phyloP scores from a whole-genome alignment of 2,113 vertebrate genomes.

The Notarius quadriscutis region DNA sequence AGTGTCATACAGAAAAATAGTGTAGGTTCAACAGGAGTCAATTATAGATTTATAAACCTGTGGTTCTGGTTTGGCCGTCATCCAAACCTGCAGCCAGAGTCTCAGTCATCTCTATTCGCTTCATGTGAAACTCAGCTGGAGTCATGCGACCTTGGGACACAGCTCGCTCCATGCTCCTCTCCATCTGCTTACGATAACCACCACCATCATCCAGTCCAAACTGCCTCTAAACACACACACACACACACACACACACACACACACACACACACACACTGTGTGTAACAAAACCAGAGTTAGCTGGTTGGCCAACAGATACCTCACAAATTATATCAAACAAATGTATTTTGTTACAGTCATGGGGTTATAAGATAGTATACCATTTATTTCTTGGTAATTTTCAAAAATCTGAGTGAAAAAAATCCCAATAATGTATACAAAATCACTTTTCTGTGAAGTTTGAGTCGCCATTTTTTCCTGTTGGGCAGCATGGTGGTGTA shows the following conservation, averaged over 20 bases:
- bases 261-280: neutral
- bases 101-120: conserved; percentile 86
- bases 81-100: conserved; percentile 84
- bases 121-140: conserved; percentile 84
- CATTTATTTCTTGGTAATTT: too few species aligned
- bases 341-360: too few species aligned
- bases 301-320: too few species aligned
- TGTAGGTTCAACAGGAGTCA: neutral
- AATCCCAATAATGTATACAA: too few species aligned
- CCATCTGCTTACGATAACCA: conserved; percentile 84
- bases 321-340: too few species aligned
- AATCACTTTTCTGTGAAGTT: too few species aligned
- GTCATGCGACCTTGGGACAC: conserved; percentile 82
- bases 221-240: conserved; percentile 72
- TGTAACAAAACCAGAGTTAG: too few species aligned
- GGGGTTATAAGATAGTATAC: too few species aligned
- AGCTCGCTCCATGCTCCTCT: conserved; percentile 83
- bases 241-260: conserved; percentile 31
- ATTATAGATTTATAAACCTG: conserved; percentile 66
- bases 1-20: neutral
- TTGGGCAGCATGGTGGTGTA: too few species aligned
- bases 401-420: too few species aligned
- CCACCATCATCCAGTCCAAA: conserved; percentile 87
- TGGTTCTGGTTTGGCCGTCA: conserved; percentile 85
- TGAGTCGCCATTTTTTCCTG: too few species aligned